Base-by-base conservation (phyloP, 2,888 invertebrate genomes). In the Troilus luridus region DNA sequence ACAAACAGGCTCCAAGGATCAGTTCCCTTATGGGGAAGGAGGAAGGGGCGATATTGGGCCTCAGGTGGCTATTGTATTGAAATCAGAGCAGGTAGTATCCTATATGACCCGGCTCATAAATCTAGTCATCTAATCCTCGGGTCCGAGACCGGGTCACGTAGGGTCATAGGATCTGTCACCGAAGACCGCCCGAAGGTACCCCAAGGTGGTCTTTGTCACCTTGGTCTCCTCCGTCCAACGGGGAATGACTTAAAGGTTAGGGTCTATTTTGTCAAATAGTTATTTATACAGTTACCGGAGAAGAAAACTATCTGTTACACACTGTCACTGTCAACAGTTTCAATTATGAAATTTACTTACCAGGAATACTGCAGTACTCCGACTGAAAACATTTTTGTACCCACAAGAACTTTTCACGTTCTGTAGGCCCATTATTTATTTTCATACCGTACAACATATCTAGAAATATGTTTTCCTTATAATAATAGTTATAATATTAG, bases 11-110 rank as follows among this genome's bases (percentile, higher is more conserved):
- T 56, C 56, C 72, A 9, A 67, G 72, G 41, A 77, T 77, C 72
- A 27, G 72, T 77, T 77, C 27, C 85, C 85, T 85, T 85, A 88
- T 27, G 62, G 60, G 62, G 88, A 60, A 88, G 59, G 58, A 60
- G 60, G 62, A 62, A 88, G 88, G 62, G 62, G 88, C 88, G 59
- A 88, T 88, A 88, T 88, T 54, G 88, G 88, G 72, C n/a, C 67
- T 90, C 90, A 90, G 90, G 90, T 90, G 90, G 72, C 54, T 56
- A 90, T 90, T 90, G 90, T 90, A 90, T 90, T 72, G 59, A 90
- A 90, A 90, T 90, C 90, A 90, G 90, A 90, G 90, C 90, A 90
- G 90, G 72, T 77, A 77, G 72, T 41, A 41, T 24, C 24, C 72
- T 77, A 5, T 77, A 77, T 77, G 72, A 41, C 72, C 72, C 24